Conservation (phyloP, 2,797 vertebrate species). For the Chromobotia macracanthus region DNA sequence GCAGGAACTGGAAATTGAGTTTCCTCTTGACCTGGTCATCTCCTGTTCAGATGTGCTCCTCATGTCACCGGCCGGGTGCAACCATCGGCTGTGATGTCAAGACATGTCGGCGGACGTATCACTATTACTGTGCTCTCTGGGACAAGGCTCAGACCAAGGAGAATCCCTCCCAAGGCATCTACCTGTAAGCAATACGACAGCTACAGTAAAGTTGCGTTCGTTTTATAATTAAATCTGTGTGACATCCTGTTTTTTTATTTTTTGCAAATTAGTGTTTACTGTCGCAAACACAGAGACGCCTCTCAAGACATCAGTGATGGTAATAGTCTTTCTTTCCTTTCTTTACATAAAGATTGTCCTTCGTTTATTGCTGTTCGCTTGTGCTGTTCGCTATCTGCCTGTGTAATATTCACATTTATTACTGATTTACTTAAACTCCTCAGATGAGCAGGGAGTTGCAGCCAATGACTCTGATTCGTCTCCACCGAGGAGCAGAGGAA, state of each 20-base stretch:
- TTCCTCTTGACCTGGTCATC: background rate
- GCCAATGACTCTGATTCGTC: constrained; percentile 90
- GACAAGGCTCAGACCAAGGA: constrained; percentile 98
- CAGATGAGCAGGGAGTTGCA: constrained; percentile 88
- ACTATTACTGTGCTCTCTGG: constrained; percentile 95
- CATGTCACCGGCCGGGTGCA: constrained; percentile 93
- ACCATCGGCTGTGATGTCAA: constrained; percentile 98
- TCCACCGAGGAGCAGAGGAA: constrained; percentile 87
- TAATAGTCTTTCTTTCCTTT: constrained; percentile 64
- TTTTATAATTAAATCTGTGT: background rate
- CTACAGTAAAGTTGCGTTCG: background rate
- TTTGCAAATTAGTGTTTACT: constrained; percentile 85
- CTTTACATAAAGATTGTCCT: background rate
- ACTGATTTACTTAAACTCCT: background rate
- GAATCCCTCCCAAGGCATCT: constrained; percentile 96
- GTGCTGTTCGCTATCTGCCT: background rate
- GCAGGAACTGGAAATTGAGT: background rate
- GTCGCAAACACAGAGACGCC: constrained; percentile 96
- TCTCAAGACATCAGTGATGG: constrained; percentile 89
- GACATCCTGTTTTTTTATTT: background rate
- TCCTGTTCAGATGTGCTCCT: constrained; percentile 89
- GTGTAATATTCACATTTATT: background rate
- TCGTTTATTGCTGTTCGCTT: too few relatives aligned
- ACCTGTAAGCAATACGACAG: constrained; percentile 82
- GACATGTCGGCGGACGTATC: constrained; percentile 94